Conservation (phyloP, 2,797 vertebrate species). For the Triplophysa yarkandensis region DNA sequence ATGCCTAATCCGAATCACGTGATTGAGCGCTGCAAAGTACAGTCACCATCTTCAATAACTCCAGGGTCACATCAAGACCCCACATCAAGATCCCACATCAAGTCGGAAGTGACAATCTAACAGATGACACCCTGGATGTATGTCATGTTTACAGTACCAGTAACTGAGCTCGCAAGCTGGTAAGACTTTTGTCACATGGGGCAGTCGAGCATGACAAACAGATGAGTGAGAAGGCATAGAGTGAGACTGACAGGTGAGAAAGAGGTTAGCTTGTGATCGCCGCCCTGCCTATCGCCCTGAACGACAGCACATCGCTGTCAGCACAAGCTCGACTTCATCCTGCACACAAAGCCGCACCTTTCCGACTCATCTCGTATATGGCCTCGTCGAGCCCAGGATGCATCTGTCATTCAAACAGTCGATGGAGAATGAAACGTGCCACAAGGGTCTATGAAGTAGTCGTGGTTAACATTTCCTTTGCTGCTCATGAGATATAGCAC, state of each 20-base stretch:
- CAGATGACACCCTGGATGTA: constrained; percentile 33
- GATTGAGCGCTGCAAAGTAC: no score
- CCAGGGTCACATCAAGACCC: constrained; percentile 7
- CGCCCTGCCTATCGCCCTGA: constrained; percentile 64
- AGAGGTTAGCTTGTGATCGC: constrained; percentile 66
- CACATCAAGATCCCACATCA: no score
- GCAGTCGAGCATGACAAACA: constrained; percentile 56
- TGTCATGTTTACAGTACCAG: constrained; percentile 44
- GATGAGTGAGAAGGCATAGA: constrained; percentile 63
- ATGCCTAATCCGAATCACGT: no score
- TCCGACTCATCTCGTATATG: constrained; percentile 32
- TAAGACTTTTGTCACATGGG: constrained; percentile 76
- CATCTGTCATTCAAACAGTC: constrained; percentile 46
- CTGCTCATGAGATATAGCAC: neutral
- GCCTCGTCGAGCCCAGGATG: constrained; percentile 27
- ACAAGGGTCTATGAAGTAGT: constrained; percentile 30
- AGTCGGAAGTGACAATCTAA: constrained; percentile 65
- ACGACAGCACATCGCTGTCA: constrained; percentile 52
- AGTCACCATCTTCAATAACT: neutral
- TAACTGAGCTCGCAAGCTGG: constrained; percentile 27
- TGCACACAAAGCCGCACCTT: constrained; percentile 26
- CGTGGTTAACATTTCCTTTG: constrained; percentile 8
- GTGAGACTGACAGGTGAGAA: constrained; percentile 78
- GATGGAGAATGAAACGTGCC: constrained; percentile 43
- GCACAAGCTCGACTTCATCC: constrained; percentile 24